Conservation (phyloP, 2,113 vertebrate genomes). For the Oryzias melastigma region DNA sequence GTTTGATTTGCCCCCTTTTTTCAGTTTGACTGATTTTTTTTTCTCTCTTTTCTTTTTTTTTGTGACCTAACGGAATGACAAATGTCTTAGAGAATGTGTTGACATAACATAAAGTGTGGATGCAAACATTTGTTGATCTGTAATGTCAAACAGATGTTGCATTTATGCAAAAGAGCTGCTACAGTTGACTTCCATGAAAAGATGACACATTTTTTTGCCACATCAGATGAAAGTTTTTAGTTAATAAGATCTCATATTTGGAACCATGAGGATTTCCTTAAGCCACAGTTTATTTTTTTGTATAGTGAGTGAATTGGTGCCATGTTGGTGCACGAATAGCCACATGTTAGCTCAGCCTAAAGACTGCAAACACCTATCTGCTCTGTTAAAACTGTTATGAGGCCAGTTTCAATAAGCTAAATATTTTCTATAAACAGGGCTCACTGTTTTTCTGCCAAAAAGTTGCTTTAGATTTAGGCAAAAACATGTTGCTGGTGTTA, state of each 20-base stretch:
- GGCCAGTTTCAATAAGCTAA: not conserved
- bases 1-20: constrained; percentile 72
- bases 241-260: not conserved
- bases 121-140: constrained; percentile 35
- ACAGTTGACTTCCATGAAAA: not conserved
- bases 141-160: constrained; percentile 33
- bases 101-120: constrained; percentile 37
- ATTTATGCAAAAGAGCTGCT: constrained; percentile 12
- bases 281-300: not conserved
- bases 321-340: not conserved
- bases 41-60: constrained; percentile 13
- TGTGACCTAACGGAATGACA: constrained; percentile 57
- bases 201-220: constrained; percentile 13
- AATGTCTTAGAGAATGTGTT: constrained; percentile 33
- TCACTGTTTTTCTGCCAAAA: no score
- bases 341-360: constrained; percentile 9
- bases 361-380: not conserved
- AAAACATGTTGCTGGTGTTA: no score
- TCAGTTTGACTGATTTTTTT: constrained; percentile 65
- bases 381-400: not conserved
- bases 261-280: not conserved
- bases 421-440: no score
- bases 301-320: not conserved
- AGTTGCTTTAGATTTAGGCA: no score
- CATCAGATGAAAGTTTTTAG: constrained; percentile 2